These are phyloP conservation scores for Dermolepida albohirtum DNA, from an alignment of 2,888 invertebrate genomes.

Conservation along the genomic window DNA sequence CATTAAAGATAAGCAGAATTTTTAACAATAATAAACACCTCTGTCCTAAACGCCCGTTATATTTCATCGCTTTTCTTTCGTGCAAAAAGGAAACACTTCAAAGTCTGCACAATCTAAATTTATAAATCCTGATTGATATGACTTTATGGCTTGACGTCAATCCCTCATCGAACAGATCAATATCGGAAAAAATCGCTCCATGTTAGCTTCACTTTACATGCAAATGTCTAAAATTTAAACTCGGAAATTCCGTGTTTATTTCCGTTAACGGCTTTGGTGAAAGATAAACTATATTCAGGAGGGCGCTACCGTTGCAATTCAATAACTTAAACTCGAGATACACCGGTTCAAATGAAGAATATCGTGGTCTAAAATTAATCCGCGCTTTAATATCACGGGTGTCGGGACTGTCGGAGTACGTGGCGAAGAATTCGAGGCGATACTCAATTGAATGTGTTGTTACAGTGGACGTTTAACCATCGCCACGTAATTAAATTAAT, in stretches of 20 bases:
- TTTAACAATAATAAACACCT: too few species aligned
- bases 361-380: not conserved
- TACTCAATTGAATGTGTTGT: too few species aligned
- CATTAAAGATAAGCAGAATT: too few species aligned
- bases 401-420: not conserved
- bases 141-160: too few species aligned
- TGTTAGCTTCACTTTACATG: not conserved
- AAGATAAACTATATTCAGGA: not conserved
- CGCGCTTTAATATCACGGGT: not conserved
- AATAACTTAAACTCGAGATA: slow-evolving; percentile 4
- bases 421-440: too few species aligned
- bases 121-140: too few species aligned
- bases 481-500: slow-evolving; percentile 3
- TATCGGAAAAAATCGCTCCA: not conserved
- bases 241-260: slow-evolving; percentile 3
- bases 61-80: too few species aligned
- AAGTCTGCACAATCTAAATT: too few species aligned
- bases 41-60: too few species aligned
- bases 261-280: not conserved
- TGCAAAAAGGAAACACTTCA: too few species aligned
- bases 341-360: not conserved
- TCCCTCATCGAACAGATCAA: not conserved
- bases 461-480: too few species aligned
- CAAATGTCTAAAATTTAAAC: not conserved
- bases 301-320: not conserved